phyloP scores from a whole-genome alignment of 1,140 invertebrate species.

The Schlechtendalia chinensis region DNA sequence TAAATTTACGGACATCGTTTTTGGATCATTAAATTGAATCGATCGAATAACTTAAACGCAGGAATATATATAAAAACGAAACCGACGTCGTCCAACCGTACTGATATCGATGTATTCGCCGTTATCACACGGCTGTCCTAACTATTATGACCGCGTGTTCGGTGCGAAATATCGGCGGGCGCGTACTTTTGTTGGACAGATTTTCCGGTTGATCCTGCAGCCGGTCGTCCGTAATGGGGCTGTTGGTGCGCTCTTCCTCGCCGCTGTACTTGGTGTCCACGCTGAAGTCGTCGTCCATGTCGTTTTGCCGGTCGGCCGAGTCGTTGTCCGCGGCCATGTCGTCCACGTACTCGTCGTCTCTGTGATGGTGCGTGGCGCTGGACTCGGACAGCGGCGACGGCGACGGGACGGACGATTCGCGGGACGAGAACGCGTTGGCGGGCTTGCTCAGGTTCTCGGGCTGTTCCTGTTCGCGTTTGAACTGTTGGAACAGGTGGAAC shows the following conservation, averaged over 20 bases:
- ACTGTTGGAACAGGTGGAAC: constrained; percentile 63
- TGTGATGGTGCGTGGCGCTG: constrained; percentile 55
- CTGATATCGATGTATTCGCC: too few relatives aligned
- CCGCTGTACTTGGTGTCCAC: constrained; percentile 69
- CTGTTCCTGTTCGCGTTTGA: constrained; percentile 72
- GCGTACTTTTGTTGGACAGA: constrained; percentile 70
- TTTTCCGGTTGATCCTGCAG: constrained; percentile 78
- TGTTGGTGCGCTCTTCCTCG: constrained; percentile 62
- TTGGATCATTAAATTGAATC: too few relatives aligned
- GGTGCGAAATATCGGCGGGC: constrained; percentile 32
- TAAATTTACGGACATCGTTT: too few relatives aligned
- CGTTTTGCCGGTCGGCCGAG: constrained; percentile 58
- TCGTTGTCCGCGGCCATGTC: constrained; percentile 59
- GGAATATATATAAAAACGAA: too few relatives aligned
- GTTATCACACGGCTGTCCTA: too few relatives aligned
- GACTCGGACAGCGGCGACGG: constrained; percentile 59
- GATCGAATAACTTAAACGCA: too few relatives aligned
- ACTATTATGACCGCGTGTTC: too few relatives aligned
- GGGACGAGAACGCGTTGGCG: constrained; percentile 39
- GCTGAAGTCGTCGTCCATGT: constrained; percentile 68
- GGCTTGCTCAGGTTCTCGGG: constrained; percentile 79
- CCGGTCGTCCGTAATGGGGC: constrained; percentile 63
- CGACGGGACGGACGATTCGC: constrained; percentile 50
- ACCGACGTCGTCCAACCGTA: too few relatives aligned
- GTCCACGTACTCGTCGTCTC: constrained; percentile 25